Conservation (phyloP, 2,797 vertebrate species). For the Coilia nasus region DNA sequence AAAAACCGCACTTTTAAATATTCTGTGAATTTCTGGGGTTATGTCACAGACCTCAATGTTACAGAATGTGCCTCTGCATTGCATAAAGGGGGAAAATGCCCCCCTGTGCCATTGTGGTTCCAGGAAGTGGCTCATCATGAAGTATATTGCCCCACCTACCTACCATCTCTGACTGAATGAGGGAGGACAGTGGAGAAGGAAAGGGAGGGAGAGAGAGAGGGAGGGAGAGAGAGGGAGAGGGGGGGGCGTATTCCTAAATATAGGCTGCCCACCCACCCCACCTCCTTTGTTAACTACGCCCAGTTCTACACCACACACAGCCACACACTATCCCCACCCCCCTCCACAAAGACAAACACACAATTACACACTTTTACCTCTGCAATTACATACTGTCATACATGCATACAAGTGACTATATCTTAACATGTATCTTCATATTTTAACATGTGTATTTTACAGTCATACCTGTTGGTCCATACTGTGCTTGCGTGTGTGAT, state of each 20-base stretch:
- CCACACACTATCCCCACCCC: background rate
- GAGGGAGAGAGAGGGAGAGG: background rate
- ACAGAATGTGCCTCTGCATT: too few species aligned
- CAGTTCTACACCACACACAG: background rate
- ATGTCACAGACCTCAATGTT: too few species aligned
- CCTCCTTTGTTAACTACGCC: background rate
- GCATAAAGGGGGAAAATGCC: too few species aligned
- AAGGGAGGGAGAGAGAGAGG: background rate
- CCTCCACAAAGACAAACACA: background rate
- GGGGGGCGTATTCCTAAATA: background rate
- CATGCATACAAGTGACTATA: too few species aligned
- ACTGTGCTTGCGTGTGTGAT: slow-evolving; percentile 81
- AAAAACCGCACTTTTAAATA: too few species aligned
- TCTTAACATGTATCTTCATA: too few species aligned
- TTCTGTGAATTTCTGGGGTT: too few species aligned
- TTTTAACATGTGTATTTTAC: background rate
- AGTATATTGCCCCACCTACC: too few species aligned
- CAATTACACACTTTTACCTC: too few species aligned
- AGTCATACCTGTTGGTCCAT: slow-evolving; percentile 83
- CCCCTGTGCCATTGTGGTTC: too few species aligned
- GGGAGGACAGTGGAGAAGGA: slow-evolving; percentile 4
- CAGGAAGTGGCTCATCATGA: too few species aligned
- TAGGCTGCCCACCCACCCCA: background rate
- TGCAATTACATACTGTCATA: too few species aligned
- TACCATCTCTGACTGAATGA: background rate